Base-by-base conservation (phyloP, 1,140 invertebrate species). In the Piezodorus guildinii region DNA sequence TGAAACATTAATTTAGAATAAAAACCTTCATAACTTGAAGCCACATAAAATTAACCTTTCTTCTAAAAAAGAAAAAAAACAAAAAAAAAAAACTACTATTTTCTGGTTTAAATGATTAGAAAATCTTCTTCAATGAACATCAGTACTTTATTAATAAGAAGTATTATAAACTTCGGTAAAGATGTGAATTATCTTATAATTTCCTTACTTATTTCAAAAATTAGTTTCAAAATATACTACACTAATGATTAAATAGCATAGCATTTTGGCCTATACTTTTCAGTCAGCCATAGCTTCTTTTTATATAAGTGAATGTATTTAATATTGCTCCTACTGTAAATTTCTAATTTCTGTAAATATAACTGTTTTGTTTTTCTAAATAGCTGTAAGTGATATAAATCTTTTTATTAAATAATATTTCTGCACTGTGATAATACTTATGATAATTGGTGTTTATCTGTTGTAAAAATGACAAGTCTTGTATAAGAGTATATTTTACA, bases 361-460 rank as follows among this genome's bases (percentile, higher is more conserved):
- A 30, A 30, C 39, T 61, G 1, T 21, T 17, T 27, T 21, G 17
- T 34, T 34, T 62, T 21, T 15, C 17, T 23, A 25, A 49, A 19
- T 62, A 16, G 21, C 21, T 61, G 59, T 23, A 19, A 62, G 45
- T 62, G 21, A 62, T 49, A 39, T 39, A 39, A 39, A 49, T 19
- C 46, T 19, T 49, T 49, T 49, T 49, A 49, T 49, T 49, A 49
- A 19, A 49, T 49, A 21, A 49, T 49, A 49, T 21, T 49, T 21
- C 21, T 49, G 46, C 46, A 49, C 46, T 49, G 46, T 49, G 46
- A 49, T 49, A 49, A 49, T 49, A 49, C 21, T 49, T 49, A 49
- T 21, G 46, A 39, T 49, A 49, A 49, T 49, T 49, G 46, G 46
- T 49, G 46, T 49, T 21, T 49, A 9, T 49, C 46, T 49, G 21